Evolutionary conservation across 2,797 vertebrate genomes (phyloP).

Genomic region (Coendou prehensilis): DNA sequence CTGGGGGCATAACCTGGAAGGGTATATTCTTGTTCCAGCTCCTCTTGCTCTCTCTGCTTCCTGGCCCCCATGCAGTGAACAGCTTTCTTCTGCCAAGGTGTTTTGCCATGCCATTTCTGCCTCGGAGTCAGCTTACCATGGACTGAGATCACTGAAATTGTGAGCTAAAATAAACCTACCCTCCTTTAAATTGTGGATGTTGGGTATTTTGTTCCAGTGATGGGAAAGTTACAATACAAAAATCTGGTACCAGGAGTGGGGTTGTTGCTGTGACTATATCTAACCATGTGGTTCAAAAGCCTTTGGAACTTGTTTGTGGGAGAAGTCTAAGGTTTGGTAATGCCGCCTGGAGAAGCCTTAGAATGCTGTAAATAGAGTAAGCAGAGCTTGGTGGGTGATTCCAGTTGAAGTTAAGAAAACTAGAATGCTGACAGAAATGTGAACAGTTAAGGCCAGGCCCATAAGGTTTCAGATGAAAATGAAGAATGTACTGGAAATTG

Average conservation of each 20-base stretch:
- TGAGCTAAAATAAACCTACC: not conserved
- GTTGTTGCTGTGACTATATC: not conserved
- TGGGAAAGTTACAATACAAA: not conserved
- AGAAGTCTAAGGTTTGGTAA: not conserved
- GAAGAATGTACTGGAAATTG: not conserved
- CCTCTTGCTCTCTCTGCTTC: not conserved
- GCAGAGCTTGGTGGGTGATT: not conserved
- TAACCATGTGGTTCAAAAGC: not conserved
- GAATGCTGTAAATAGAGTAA: not conserved
- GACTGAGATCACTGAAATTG: not conserved
- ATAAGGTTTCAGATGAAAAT: not conserved
- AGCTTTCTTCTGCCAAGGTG: not conserved
- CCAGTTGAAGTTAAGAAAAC: not conserved
- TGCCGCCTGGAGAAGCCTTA: not conserved
- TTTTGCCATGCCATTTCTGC: not conserved
- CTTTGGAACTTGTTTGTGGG: not conserved
- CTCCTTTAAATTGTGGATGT: not conserved
- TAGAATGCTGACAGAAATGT: not conserved
- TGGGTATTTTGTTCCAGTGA: not conserved
- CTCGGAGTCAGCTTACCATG: not conserved
- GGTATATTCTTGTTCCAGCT: not conserved
- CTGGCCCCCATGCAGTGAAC: not conserved
- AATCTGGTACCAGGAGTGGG: not conserved
- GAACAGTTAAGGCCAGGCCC: not conserved
- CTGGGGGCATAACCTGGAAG: not conserved